Percentiles rank a stretch among this genome's conserved stretches.
Evolutionary conservation across 2,113 vertebrate genomes (phyloP).

Genomic region (Ailuropoda melanoleuca): DNA sequence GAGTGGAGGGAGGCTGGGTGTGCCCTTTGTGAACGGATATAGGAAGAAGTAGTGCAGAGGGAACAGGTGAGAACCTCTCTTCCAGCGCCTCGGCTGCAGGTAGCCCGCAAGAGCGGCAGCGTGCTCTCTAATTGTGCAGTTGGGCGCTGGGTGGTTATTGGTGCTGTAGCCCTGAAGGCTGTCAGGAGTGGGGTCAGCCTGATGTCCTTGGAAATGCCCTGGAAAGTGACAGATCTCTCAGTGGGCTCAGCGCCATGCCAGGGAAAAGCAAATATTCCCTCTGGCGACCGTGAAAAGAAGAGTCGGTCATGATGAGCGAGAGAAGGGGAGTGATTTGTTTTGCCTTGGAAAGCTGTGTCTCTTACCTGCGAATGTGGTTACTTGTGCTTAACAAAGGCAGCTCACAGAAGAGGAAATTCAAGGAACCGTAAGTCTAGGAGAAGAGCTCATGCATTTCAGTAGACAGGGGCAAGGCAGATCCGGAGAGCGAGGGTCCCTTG

Average conservation of each 20-base stretch:
- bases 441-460: fast-evolving
- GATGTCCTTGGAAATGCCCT: not conserved
- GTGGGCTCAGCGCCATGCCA: not conserved
- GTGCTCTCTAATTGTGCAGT: not conserved
- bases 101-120: not conserved
- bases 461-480: not conserved
- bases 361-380: not conserved
- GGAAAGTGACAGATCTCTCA: not conserved
- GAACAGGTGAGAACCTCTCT: fast-evolving
- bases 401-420: not conserved
- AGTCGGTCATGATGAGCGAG: not conserved
- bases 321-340: not conserved
- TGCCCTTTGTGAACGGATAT: not conserved
- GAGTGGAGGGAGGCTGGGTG: not conserved
- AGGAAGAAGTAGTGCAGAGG: not conserved
- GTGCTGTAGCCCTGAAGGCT: not conserved
- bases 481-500: fast-evolving
- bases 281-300: not conserved
- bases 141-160: not conserved
- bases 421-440: not conserved
- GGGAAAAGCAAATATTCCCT: not conserved
- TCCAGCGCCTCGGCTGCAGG: not conserved
- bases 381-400: not conserved
- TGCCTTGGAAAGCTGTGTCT: not conserved
- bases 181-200: not conserved